A percentile compares a stretch with the other conserved stretches of the same genome.
phyloP scores from a whole-genome alignment of 2,797 vertebrate species.

The Hippopotamyrus pictus region DNA sequence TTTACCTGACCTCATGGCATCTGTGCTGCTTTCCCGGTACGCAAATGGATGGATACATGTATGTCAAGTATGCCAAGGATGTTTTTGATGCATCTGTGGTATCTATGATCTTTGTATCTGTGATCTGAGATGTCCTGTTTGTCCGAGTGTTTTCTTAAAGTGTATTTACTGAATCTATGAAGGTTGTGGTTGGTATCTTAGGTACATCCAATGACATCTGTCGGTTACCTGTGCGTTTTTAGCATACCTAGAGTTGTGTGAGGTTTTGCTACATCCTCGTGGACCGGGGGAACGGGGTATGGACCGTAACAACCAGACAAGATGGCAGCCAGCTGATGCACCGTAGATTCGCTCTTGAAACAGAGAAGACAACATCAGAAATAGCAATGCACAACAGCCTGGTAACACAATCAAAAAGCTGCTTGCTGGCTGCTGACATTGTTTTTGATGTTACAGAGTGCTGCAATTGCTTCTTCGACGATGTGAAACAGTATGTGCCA shows the following conservation, averaged over 20 bases:
- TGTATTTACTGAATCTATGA: neutral
- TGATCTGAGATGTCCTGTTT: neutral
- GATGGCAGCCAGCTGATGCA: slow-evolving; percentile 70
- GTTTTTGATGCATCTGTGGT: neutral
- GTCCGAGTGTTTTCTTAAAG: neutral
- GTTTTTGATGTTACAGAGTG: neutral
- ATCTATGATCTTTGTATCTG: neutral
- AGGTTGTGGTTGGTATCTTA: neutral
- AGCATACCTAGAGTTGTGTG: slow-evolving; percentile 64
- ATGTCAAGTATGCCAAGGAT: neutral
- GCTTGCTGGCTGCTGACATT: neutral
- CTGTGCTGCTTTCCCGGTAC: no score
- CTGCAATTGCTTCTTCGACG: neutral
- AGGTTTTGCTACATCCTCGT: slow-evolving; percentile 70
- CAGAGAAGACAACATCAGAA: slow-evolving; percentile 1
- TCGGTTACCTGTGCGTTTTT: neutral
- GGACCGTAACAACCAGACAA: slow-evolving; percentile 74
- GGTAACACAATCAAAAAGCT: neutral
- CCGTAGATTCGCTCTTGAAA: slow-evolving; percentile 70
- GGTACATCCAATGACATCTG: neutral
- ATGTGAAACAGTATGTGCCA: neutral
- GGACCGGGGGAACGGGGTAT: slow-evolving; percentile 71
- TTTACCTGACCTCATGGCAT: no score
- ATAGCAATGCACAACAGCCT: neutral
- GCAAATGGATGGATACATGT: neutral